Evolutionary conservation across 2,113 vertebrate species (phyloP), one percentile per base, ranked within the genome.

Genomic region (Arvicanthis niloticus): DNA sequence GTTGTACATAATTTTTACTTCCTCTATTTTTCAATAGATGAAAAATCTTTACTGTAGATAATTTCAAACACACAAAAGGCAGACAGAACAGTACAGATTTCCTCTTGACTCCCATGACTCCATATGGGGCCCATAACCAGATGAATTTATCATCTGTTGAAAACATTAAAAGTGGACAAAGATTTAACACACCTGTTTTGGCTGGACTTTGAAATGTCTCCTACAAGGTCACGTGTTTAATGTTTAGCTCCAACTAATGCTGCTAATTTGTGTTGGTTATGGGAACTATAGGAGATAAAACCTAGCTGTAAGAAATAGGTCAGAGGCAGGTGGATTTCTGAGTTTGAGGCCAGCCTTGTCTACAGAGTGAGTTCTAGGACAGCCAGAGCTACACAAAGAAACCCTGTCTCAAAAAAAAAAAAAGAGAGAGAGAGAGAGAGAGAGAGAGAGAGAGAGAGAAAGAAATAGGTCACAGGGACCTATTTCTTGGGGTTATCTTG

Each of bases 51-150:
- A 40, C 8, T 91, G 22, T 65, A 22, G 42, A 94, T 81, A 94
- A 93, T 93, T 96, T 82, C 68, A 96, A 87, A 65, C 75, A 95
- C 60, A 48, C 21, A 94, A 56, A 77, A 96, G 48, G 2, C 40
- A 42, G 19, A 56, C 7, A 84, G 17, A 89, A 85, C 70, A 92
- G 88, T 87, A 45, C 45, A 76, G 8, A 84, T 48, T 31, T 3
- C 12, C 58, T 53, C 13, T 17, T 24, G 29, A 56, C 16, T 73
- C 58, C 68, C 13, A 26, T 24, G 29, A 56, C 16, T 84, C 13
- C 58, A 7, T 37, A 42, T 92, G 31, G 53, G 29, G 24, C 9
- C 40, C 70, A 45, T 19, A 92, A 84, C n/a, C 42, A 45, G 53
- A 85, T 60, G 58, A 92, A 85, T 21, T 40, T 22, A 85, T 34